Evolutionary conservation across 2,113 vertebrate species (phyloP), one percentile per base, ranked within the genome.

Genomic region (Ciconia boyciana): DNA sequence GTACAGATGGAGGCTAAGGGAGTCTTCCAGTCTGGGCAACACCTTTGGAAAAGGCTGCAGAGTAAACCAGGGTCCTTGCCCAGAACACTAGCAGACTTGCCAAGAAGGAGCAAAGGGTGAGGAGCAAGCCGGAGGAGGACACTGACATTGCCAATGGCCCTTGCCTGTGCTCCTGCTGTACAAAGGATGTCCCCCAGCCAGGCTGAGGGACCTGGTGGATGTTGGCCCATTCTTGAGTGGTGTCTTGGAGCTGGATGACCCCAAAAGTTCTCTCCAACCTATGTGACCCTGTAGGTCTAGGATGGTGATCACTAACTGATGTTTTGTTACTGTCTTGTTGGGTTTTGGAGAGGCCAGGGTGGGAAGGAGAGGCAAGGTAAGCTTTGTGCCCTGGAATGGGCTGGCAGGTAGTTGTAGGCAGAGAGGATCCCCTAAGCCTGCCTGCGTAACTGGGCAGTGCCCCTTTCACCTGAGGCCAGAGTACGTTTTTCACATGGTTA

Each of bases 281-380:
- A 10, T 2, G 5, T 3, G 13, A 71, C 13, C 10, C 52, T 46
- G 2, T 16, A 9, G 21, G 5, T 43, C 49, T 25, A 3, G 0
- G 60, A 7, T 29, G 32, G n/a, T 43, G 20, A 48, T 12, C 7
- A 5, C 13, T 57, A 52, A 29, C 32, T 28, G 55, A 31, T 34
- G 8, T 9, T 68, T 60, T 55, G 24, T 10, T 39, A 12, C 31
- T 25, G 36, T 52, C 28, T 20, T 1, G 0, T 7, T 77, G 71
- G 10, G 13, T 46, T 49, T 58, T 20, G 16, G 49, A 54, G 36
- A 69, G 21, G 22, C 29, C 0, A 0, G 9, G 6, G 2, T 9
- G 20, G 46, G 18, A 20, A 51, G 15, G 15, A 76, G 21, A 66
- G 16, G 28, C n/a, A 68, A 31, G 24, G 19, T 13, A 16, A 57